Base-by-base conservation (phyloP, 2,888 invertebrate species). In the Anthophora plumipes region DNA sequence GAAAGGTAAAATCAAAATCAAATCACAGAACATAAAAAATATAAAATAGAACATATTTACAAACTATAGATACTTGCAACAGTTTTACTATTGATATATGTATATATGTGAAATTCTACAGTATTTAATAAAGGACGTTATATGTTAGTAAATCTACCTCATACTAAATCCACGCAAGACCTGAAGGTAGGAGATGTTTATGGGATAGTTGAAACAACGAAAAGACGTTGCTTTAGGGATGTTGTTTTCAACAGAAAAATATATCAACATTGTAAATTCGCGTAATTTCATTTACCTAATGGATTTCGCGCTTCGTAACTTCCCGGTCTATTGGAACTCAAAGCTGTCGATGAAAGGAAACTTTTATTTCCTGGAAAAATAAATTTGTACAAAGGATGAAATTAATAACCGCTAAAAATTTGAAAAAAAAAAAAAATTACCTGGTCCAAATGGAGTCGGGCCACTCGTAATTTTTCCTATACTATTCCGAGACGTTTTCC, bases 361-460 rank as follows among this genome's bases (percentile, higher is more conserved):
- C 89, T 91, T 85, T 91, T 91, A 82, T 92, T 91, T 75, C 92
- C 92, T 93, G 85, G 37, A 87, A 85, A 59, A 77, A 77, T 70
- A 25, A 50, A 70, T 60, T 61, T 5, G 12, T 31, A 25, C 11
- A 9, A 20, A n/a, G n/a, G 39, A 72, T 25, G 37, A 25, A 66
- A 46, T 50, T n/a, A 43, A 11, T 25, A 25, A 31, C 1, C n/a
- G n/a, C n/a, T 17, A 25, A 39, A 8, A 39, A 8, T 31, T 22
- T 14, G 1, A 20, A 60, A 46, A 37, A 41, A 20, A 48, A 22
- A 50, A 80, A 31, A 3, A 31, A 74, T 79, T 90, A 93, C 93
- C 93, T 84, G 92, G 90, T 64, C 90, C 89, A 90, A 96, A 96
- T 8, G 96, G 96, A 9, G 96, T 95, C 0, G 96, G 96, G 1